Base-by-base conservation (phyloP, 2,888 invertebrate genomes). In the Campaea margaritaria region DNA sequence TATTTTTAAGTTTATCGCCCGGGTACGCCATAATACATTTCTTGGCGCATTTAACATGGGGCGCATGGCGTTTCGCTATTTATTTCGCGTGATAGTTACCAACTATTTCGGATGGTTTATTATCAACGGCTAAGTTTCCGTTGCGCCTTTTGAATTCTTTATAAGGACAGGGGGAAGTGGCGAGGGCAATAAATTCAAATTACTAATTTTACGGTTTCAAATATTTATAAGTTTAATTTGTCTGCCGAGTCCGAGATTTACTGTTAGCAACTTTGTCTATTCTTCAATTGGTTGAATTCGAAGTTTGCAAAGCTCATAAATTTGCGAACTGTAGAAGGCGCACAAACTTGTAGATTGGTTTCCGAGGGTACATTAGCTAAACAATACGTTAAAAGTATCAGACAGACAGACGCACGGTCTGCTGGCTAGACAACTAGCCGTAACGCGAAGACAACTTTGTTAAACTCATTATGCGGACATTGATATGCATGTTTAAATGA, bases 1-100 rank as follows among this genome's bases (percentile, higher is more conserved):
- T 81, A 83, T 81, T 83, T 74, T 76, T 66, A 61, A 83, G 79
- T 86, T 84, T 83, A 82, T 78, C 74, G 80, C 73, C 72, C 57
- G 71, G 78, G 54, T 81, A 79, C 73, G 75, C 69, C 63, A 66
- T 70, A 72, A 78, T 81, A 82, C 82, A 83, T 83, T 76, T 77
- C 74, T 72, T 69, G 65, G 62, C 63, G 71, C 72, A 76, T 78
- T 76, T 65, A 78, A 78, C 70, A 75, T 72, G 75, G 78, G 76
- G 76, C 74, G 72, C 75, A 70, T 70, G 68, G 58, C 48, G 69
- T 73, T 74, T 67, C 70, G 72, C 73, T 69, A 75, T 82, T 73
- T 72, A 78, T 76, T 73, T 71, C 68, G 65, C 68, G 62, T 70
- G 68, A 74, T 77, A 31, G 31, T 31, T 31, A 74, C 73, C 75